Base-by-base conservation (phyloP, 37 sponge, comb jelly and placozoan genomes). In the Crambe crambe region DNA sequence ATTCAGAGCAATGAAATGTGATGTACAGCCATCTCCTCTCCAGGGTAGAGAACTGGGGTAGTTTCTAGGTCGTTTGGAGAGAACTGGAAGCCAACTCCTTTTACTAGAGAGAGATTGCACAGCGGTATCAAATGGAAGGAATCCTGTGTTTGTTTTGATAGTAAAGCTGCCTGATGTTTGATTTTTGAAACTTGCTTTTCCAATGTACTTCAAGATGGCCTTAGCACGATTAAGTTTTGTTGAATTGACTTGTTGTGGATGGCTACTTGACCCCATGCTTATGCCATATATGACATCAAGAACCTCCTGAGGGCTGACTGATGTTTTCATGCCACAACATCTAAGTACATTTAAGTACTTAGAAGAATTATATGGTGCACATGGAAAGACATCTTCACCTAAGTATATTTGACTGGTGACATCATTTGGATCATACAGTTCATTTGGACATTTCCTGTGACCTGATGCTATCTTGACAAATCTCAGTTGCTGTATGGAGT, bases 301-400 rank as follows among this genome's bases (percentile, higher is more conserved):
- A 27, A 77, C 31, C 35, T 77, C 72, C n/a, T 76, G 70, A 29
- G 85, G 58, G 8, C 61, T 71, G 0, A 77, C 85, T 39, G 42
- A 18, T 2, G 36, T 23, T 12, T 31, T 56, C 51, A 85, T 27
- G 3, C 72, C 72, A 72, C 78, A 77, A 12, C 2, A 20, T 37
- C n/a, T 34, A 23, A 74, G 35, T 56, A 27, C 10, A 12, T 51
- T 18, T 32, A 74, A 1, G 15, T 31, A 42, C 58, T 41, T 70
- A 26, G 25, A 8, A 0, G 31, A 12, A 30, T 42, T 6, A 38
- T 69, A 85, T 29, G 78, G 77, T 8, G 38, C 42, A 10, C 15
- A 2, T 4, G 85, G 85, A 77, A 85, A 85, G 9, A 85, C 85
- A 27, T 25, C 37, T 42, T 85, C 85, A 30, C 58, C 59, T 20